A percentile compares a stretch with the other conserved stretches of the same genome.
These are phyloP conservation scores for Lasioglossum pauxillum DNA, from an alignment of 2,888 invertebrate species.

Conservation along the genomic window DNA sequence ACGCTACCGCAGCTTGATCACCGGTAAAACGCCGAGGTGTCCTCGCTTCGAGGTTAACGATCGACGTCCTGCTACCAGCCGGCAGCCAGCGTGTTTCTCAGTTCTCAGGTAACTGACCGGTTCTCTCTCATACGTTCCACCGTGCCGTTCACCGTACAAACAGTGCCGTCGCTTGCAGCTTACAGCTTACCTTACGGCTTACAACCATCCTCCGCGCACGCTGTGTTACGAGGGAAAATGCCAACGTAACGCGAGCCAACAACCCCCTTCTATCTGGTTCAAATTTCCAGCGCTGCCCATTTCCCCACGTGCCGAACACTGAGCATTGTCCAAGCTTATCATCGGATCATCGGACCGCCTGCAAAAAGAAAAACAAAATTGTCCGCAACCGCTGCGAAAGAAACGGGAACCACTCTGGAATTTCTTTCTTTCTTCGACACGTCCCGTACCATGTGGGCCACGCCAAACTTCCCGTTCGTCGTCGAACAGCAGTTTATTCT, in stretches of 20 bases:
- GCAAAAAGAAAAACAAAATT: background rate
- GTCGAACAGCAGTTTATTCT: background rate
- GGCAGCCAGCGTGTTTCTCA: constrained; percentile 36
- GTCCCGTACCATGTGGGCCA: background rate
- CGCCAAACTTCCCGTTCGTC: background rate
- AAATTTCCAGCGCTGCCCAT: background rate
- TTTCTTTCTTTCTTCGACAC: background rate
- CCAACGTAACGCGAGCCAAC: constrained; percentile 28
- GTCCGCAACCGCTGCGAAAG: background rate
- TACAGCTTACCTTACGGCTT: background rate
- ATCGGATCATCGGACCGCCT: background rate
- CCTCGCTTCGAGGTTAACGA: constrained; percentile 47
- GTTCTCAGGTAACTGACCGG: constrained; percentile 64
- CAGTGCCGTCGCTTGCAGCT: constrained; percentile 39
- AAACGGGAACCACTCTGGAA: background rate
- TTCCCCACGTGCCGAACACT: background rate
- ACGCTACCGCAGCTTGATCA: constrained; percentile 2
- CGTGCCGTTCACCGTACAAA: constrained; percentile 64
- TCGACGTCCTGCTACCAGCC: constrained; percentile 53
- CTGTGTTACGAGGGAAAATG: constrained; percentile 39
- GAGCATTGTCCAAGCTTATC: background rate
- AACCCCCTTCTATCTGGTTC: constrained; percentile 3
- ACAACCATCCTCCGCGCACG: constrained; percentile 13
- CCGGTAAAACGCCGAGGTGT: constrained; percentile 9
- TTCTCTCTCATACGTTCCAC: constrained; percentile 37